Evolutionary conservation across 2,888 invertebrate species (phyloP).

Genomic region (Boloria selene): DNA sequence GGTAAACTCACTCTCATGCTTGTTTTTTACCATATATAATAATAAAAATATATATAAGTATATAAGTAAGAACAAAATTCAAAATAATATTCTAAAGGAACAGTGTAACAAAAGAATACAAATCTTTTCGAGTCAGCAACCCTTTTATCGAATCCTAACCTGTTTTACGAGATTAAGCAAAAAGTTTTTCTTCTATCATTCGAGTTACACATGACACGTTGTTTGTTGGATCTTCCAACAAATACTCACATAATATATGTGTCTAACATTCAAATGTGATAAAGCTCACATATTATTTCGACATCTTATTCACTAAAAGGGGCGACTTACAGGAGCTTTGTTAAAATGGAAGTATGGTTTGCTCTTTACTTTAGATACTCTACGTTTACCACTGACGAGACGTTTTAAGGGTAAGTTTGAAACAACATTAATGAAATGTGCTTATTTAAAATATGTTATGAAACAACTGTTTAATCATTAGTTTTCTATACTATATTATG

Average conservation of each 20-base stretch:
- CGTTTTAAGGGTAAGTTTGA: conserved; percentile 4
- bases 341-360: conserved; percentile 31
- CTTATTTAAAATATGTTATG: no score
- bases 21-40: background rate
- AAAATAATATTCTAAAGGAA: background rate
- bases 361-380: conserved; percentile 10
- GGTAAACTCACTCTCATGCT: background rate
- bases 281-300: conserved; percentile 33
- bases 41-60: no score
- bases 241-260: background rate
- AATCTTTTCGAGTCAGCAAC: no score
- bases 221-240: conserved; percentile 10
- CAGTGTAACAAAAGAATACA: no score
- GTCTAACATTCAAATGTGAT: conserved; percentile 28
- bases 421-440: background rate
- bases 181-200: conserved; percentile 14
- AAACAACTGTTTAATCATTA: no score
- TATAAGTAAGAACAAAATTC: background rate
- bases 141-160: no score
- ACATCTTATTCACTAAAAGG: conserved; percentile 34
- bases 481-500: no score
- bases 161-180: conserved; percentile 1
- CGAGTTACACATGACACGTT: conserved; percentile 5
- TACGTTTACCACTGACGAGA: conserved; percentile 9
- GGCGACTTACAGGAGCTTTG: conserved; percentile 29